Conservation (phyloP, 2,888 invertebrate genomes). For the Leptopilina myrica region DNA sequence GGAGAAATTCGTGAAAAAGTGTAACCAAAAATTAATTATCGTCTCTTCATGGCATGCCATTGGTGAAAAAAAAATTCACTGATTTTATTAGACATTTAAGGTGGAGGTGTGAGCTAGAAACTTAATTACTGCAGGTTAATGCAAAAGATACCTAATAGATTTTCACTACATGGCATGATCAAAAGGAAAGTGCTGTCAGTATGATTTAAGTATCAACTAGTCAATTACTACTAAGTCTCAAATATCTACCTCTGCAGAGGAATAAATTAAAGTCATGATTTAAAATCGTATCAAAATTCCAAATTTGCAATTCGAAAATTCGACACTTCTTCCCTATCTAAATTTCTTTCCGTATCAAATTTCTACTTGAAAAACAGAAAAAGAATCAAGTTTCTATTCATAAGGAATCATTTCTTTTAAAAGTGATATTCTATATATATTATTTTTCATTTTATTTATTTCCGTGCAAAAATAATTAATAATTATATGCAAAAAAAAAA, state of each 20-base stretch:
- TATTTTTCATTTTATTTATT: too few species aligned
- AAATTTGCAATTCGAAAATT: too few species aligned
- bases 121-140: background rate
- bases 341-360: too few species aligned
- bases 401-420: too few species aligned
- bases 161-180: background rate
- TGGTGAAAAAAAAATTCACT: background rate
- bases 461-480: too few species aligned
- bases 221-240: background rate
- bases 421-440: too few species aligned
- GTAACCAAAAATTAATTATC: background rate
- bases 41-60: background rate
- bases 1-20: background rate
- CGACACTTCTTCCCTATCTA: too few species aligned
- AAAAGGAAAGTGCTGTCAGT: constrained; percentile 10
- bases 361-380: too few species aligned
- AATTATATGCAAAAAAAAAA: too few species aligned
- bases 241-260: background rate
- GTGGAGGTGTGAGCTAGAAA: constrained; percentile 3
- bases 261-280: background rate
- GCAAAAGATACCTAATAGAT: constrained; percentile 22
- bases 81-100: background rate
- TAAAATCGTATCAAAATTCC: background rate
- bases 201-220: background rate
- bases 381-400: too few species aligned